Evolutionary conservation across 1,140 invertebrate genomes (phyloP), one percentile per base, ranked within the genome.

Genomic region (Drosophila subobscura): DNA sequence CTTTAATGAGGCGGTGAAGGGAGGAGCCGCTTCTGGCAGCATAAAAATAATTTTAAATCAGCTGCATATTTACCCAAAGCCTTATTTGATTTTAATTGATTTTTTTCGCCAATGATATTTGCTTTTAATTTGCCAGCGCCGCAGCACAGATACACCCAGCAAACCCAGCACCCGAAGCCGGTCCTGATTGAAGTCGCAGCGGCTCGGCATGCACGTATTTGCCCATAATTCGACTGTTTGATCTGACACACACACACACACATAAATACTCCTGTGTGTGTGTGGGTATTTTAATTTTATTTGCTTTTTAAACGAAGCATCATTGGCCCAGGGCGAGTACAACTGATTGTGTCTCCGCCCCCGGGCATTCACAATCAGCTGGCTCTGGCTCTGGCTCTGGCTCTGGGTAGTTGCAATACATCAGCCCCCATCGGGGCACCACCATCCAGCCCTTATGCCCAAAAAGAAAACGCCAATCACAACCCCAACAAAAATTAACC

Each of bases 41-140:
- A 79, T 70, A 74, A 80, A 85, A 85, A 85, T 81, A 68, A 77
- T 72, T 86, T 85, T 81, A 86, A 85, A 81, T 86, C 81, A 86
- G 73, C 77, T 74, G 73, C 70, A 77, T 85, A 86, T 85, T 85
- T 85, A 85, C 77, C 76, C 77, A 85, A 85, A 86, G 81, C 83
- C 76, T 85, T 85, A 86, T 85, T 85, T 85, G 83, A 86, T 85
- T 85, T 85, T 85, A 86, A 85, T 85, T 85, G 81, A 85, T 85
- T 85, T 85, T 72, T 81, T 80, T 79, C 41, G 61, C 51, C 58
- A 44, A 51, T 71, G 71, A 64, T 85, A 85, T 85, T 85, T 85
- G 81, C 70, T 85, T 85, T 85, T 85, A 86, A 85, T 85, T 85
- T 85, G 55, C 68, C 77, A 73, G 55, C 57, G 61, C 61, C 53